phyloP scores from a whole-genome alignment of 2,888 invertebrate species.

The Callosobruchus maculatus region DNA sequence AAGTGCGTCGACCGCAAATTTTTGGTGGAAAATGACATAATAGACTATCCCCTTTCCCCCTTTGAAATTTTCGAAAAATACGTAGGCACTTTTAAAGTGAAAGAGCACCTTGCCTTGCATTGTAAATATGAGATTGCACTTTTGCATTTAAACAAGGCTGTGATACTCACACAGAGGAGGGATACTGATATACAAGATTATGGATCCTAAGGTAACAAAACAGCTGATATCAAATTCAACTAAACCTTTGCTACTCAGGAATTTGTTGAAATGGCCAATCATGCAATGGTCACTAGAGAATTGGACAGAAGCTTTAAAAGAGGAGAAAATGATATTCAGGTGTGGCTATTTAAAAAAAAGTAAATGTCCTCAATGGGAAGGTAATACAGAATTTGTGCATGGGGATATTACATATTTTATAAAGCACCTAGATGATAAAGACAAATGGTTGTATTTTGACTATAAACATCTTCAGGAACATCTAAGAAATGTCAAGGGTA shows the following conservation, averaged over 20 bases:
- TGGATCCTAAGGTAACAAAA: constrained; percentile 1
- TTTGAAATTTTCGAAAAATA: no score
- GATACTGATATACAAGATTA: no score
- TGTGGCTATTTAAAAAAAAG: constrained; percentile 46
- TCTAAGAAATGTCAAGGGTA: constrained; percentile 56
- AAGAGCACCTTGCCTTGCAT: no score
- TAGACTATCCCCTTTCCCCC: no score
- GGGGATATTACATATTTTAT: constrained; percentile 66
- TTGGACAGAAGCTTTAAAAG: constrained; percentile 57
- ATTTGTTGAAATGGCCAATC: constrained; percentile 57
- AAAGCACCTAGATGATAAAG: constrained; percentile 41
- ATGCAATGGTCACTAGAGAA: constrained; percentile 59
- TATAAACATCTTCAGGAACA: constrained; percentile 76
- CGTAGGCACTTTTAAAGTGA: no score
- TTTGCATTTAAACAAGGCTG: no score
- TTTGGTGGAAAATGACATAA: no score
- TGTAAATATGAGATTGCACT: no score
- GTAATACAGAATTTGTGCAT: constrained; percentile 55
- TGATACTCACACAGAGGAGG: no score
- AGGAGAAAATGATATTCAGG: constrained; percentile 58
- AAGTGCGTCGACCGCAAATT: no score
- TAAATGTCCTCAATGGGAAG: constrained; percentile 63
- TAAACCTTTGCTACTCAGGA: constrained; percentile 56
- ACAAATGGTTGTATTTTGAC: constrained; percentile 77
- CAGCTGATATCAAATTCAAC: constrained; percentile 25